Evolutionary conservation across 2,797 vertebrate species (phyloP), one percentile per base, ranked within the genome.

Genomic region (Phalloptychus januarius): DNA sequence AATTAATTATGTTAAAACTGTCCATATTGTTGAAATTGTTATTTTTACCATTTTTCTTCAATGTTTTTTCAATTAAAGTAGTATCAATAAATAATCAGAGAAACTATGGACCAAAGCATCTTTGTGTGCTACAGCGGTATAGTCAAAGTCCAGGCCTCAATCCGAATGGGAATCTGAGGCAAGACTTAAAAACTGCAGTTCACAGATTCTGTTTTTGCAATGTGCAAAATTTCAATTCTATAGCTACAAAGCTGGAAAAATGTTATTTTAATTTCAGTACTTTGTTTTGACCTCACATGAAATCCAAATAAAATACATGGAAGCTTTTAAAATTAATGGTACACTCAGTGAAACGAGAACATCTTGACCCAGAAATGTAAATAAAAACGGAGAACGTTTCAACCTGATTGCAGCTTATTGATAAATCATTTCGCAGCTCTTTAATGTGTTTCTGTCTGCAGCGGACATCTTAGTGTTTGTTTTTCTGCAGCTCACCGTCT

Each of bases 401-500:
- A 40, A 11, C 10, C 3, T 11, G 7, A 38, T 23, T 23, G 16
- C 0, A 65, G 8, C 63, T 65, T 10, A 23, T 36, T 38, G 23
- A 40, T 23, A 12, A 67, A 40, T 40, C 36, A 10, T 38, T 23
- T 38, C 16, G 5, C 28, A 65, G 18, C 18, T 38, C 33, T 7
- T 8, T 23, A 2, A 23, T 23, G 61, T 10, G 61, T 7, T 23
- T 40, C 3, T 67, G 63, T 40, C 36, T 25, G 2, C 5, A 67
- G 8, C 65, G 5, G 23, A n/a, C 38, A 42, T 69, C 20, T 69
- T 20, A 25, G 12, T 42, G 20, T 8, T 65, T 33, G 23, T 65
- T 65, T n/a, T 31, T 18, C 61, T 65, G 15, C 33, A 23, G 61
- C 87, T 86, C 6, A 93, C 90, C 89, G 0, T 84, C 83, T 76